Evolutionary conservation across 2,888 invertebrate species (phyloP).

Genomic region (Rhimphoctona megacephalus): DNA sequence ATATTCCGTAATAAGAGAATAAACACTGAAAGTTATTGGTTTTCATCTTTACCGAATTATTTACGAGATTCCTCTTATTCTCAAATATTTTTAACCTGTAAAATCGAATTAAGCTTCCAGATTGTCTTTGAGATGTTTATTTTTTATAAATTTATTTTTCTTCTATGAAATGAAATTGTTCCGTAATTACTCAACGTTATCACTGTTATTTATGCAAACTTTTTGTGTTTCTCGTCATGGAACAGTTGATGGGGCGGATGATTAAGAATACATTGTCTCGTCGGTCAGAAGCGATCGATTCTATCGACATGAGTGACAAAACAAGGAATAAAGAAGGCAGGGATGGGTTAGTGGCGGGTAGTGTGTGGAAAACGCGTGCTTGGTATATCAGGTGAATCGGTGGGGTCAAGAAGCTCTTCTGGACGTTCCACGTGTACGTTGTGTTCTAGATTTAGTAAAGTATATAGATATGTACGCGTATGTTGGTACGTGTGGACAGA

Average conservation of each 20-base stretch:
- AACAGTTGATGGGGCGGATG: constrained; percentile 38
- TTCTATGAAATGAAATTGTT: not conserved
- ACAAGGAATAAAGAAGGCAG: not conserved
- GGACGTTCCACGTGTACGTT: constrained; percentile 33
- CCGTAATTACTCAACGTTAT: not conserved
- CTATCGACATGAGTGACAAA: constrained; percentile 40
- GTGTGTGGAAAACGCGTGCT: constrained; percentile 25
- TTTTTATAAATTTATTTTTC: not conserved
- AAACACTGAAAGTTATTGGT: constrained; percentile 18
- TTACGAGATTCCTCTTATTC: not conserved
- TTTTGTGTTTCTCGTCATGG: not conserved
- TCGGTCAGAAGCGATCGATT: constrained; percentile 53
- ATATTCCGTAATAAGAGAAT: constrained; percentile 19
- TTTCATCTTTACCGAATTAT: constrained; percentile 14
- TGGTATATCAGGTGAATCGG: constrained; percentile 69
- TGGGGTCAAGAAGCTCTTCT: constrained; percentile 69
- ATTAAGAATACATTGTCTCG: constrained; percentile 53
- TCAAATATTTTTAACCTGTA: not conserved
- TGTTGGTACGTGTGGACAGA: constrained; percentile 41
- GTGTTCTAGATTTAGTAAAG: constrained; percentile 48
- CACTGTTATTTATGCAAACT: not conserved
- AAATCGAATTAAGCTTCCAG: not conserved
- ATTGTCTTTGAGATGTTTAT: not conserved
- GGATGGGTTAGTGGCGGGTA: constrained; percentile 15
- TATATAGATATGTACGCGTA: constrained; percentile 10